phyloP scores from a whole-genome alignment of 2,113 vertebrate genomes.

The Prunella fulvescens region DNA sequence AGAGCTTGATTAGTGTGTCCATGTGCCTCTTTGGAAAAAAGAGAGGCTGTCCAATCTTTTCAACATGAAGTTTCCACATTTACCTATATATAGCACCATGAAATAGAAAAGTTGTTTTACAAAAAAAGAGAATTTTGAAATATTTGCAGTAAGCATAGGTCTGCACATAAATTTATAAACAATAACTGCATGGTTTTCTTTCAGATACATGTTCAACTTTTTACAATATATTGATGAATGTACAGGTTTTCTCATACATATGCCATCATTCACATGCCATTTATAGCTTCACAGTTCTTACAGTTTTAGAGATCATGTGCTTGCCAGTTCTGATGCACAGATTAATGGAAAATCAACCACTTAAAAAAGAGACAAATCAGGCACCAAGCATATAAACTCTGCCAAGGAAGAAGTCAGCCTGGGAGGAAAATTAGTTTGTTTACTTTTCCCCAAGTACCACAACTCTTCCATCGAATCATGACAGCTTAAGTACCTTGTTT shows the following conservation, averaged over 20 bases:
- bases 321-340: not conserved
- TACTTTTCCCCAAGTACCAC: not conserved
- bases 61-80: not conserved
- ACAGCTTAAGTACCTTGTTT: not conserved
- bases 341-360: not conserved
- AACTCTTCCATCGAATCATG: not conserved
- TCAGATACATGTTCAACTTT: not conserved
- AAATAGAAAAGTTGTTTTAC: not conserved
- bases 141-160: not conserved
- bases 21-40: slow-evolving; percentile 21
- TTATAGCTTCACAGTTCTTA: not conserved
- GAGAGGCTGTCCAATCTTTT: not conserved
- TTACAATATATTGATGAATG: not conserved
- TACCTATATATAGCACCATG: not conserved
- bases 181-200: not conserved
- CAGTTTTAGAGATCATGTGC: not conserved
- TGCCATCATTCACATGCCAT: not conserved
- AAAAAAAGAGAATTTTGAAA: not conserved
- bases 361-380: not conserved
- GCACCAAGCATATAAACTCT: not conserved
- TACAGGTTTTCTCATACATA: not conserved
- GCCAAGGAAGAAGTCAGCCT: not conserved
- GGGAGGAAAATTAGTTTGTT: not conserved
- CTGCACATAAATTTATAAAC: not conserved
- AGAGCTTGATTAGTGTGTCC: slow-evolving; percentile 61